Base-by-base conservation (phyloP, 1,140 invertebrate genomes). In the Nomia melanderi region DNA sequence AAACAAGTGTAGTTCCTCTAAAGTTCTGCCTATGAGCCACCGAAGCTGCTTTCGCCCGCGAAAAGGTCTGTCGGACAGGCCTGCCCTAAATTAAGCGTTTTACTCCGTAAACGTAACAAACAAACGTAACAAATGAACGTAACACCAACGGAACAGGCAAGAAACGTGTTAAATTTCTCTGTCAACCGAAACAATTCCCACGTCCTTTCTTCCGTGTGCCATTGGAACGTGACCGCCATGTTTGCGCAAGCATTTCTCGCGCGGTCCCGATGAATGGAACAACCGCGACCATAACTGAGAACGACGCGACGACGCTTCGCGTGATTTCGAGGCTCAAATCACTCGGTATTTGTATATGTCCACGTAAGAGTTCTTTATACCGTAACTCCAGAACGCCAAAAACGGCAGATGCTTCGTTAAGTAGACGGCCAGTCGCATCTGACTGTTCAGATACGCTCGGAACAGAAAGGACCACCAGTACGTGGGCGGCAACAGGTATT, bases 391-490 rank as follows among this genome's bases (percentile, higher is more conserved):
- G 57, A 89, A 91, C 2, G 92, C 92, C 6, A 92, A 74, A 23
- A 89, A 88, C 0, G 93, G 92, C 41, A 88, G 90, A 1, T 89
- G 80, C 64, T 90, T 84, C 0, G 90, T 89, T 0, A 92, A 57
- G 44, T 86, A 91, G 23, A 94, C 86, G 0, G 91, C 81, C 0
- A 92, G 53, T 77, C 89, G 90, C 89, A 93, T 92, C 41, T 88
- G 74, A 36, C 70, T 69, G 64, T 94, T 94, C n/a, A 93, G 88
- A 31, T 90, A 73, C 0, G 78, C 74, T 0, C 92, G 87, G 65
- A 93, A 90, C 6, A 92, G 73, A 11, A 63, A 11, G 0, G 92
- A 90, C 88, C 85, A 93, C 87, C 88, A 93, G 62, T 82, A 86
- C 31, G 67, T 75, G 1, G 84, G 77, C 71, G 69, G 77, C 25